These are phyloP conservation scores for Falco cherrug DNA, from an alignment of 2,797 vertebrate species.

Conservation along the genomic window DNA sequence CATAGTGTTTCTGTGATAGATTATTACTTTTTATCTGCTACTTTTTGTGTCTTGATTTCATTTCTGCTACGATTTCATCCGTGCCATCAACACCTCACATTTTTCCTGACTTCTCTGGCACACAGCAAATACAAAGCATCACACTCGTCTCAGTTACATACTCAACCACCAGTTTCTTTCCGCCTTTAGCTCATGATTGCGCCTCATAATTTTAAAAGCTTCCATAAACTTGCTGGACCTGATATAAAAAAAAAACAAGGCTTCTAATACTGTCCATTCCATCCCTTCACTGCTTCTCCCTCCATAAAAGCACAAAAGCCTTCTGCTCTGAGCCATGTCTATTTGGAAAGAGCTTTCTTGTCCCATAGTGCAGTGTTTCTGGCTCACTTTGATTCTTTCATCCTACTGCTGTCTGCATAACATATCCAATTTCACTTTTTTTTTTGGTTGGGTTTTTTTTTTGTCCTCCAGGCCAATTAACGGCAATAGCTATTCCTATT, in stretches of 20 bases:
- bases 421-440: not conserved
- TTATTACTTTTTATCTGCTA: conserved; percentile 28
- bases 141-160: not conserved
- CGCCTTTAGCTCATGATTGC: not conserved
- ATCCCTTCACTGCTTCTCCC: not conserved
- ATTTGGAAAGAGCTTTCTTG: not conserved
- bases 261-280: not conserved
- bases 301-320: not conserved
- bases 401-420: not conserved
- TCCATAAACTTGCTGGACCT: not conserved
- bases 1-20: not conserved
- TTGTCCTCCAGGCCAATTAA: not conserved
- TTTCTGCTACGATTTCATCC: not conserved
- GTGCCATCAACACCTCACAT: not conserved
- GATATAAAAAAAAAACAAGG: not conserved
- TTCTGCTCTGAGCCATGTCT: not conserved
- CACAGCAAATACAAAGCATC: not conserved
- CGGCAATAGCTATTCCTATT: not conserved
- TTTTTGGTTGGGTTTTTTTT: not conserved
- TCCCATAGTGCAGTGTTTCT: not conserved
- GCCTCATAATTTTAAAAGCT: conserved; percentile 41
- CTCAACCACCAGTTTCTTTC: not conserved
- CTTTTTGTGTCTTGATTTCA: conserved; percentile 7
- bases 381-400: not conserved
- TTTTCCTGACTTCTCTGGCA: conserved; percentile 12